Evolutionary conservation across 2,113 vertebrate genomes (phyloP), one percentile per base, ranked within the genome.

Genomic region (Hippoglossus stenolepis): DNA sequence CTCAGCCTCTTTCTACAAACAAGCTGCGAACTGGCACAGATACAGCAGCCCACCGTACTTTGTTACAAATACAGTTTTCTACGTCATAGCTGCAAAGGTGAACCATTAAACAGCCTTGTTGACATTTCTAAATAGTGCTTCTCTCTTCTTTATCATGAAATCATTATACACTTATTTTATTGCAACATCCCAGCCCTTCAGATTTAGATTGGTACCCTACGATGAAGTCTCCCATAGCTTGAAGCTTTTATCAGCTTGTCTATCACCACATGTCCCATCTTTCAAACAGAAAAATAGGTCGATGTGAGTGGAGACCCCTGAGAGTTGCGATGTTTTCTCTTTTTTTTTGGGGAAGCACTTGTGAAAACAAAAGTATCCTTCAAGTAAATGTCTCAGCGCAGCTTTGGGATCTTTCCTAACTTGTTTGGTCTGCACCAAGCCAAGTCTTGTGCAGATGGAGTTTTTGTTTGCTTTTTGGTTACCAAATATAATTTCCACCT

Each of bases 401-500:
- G 51, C 51, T 54, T 54, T 54, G 51, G 51, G 51, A 45, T 38
- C 20, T 53, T 51, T 69, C 49, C 49, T 51, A 38, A 24, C 21
- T 78, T 56, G 64, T 3, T 43, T 47, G n/a, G 21, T 76, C 62
- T 73, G 56, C 38, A 69, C 35, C 43, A 28, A 84, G 70, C 68
- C 35, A 61, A 74, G 61, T 61, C 49, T 5, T 17, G 69, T 85
- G 70, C 40, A 75, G 65, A 84, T 85, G 8, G 45, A 9, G 1
- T 10, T 72, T 64, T 61, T 78, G 70, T 82, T 84, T 76, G 91
- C 85, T 76, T 82, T 88, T 79, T 85, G 79, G 82, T 85, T 85
- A 86, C 87, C 79, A 92, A 92, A 84, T 72, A 86, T 85, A 76
- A 93, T 93, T 93, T 94, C 85, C 58, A 94, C 89, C 86, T 90